These are phyloP conservation scores for Drosophila willistoni DNA, from an alignment of 1,140 invertebrate genomes.

Conservation along the genomic window DNA sequence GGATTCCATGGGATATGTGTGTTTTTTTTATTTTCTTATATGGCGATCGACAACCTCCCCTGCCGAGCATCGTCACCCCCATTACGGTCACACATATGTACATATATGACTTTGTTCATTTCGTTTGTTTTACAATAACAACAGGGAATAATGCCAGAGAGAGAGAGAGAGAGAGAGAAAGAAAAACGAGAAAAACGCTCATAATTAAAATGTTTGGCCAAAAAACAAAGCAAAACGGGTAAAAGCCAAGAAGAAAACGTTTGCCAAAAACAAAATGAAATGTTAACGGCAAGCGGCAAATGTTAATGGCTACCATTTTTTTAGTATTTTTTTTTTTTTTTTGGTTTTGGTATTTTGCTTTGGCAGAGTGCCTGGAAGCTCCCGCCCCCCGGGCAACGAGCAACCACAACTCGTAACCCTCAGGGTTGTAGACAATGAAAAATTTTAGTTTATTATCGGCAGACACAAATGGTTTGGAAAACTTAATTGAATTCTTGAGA, in stretches of 20 bases:
- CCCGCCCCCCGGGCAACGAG: no score
- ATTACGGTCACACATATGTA: conserved; percentile 11
- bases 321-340: conserved; percentile 3
- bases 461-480: conserved; percentile 35
- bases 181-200: conserved; percentile 31
- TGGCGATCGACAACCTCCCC: conserved; percentile 45
- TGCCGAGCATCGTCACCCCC: neutral
- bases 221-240: conserved; percentile 20
- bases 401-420: no score
- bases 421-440: conserved; percentile 29
- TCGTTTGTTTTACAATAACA: conserved; percentile 73
- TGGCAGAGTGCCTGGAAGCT: neutral
- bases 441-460: conserved; percentile 50
- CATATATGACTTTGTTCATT: conserved; percentile 69
- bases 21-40: conserved; percentile 65
- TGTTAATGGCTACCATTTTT: conserved; percentile 64
- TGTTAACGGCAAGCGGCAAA: conserved; percentile 63
- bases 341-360: neutral
- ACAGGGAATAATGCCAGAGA: conserved; percentile 15
- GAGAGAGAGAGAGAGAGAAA: neutral
- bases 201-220: conserved; percentile 36
- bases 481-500: conserved; percentile 9
- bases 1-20: neutral
- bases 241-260: conserved; percentile 53
- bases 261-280: conserved; percentile 65